Percentiles rank a stretch among this genome's conserved stretches.
Evolutionary conservation across 2,888 invertebrate genomes (phyloP).

Genomic region (Anodontia alba): DNA sequence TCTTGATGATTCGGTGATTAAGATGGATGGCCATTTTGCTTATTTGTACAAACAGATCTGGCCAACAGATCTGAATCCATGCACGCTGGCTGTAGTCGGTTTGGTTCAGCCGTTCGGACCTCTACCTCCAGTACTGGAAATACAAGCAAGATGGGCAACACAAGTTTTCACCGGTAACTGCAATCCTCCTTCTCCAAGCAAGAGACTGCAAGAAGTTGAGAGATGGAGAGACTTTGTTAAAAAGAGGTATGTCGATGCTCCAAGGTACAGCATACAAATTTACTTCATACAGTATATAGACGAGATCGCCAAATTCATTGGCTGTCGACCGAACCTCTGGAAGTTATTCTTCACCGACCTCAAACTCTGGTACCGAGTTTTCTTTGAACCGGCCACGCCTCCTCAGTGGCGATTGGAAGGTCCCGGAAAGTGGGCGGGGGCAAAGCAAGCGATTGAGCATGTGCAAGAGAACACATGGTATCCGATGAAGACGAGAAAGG

Average conservation of each 20-base stretch:
- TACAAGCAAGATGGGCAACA: slow-evolving; percentile 66
- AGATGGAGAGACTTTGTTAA: slow-evolving; percentile 58
- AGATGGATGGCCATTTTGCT: slow-evolving; percentile 59
- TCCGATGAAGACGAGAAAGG: slow-evolving; percentile 63
- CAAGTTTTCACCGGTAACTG: slow-evolving; percentile 61
- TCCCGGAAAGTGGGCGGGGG: slow-evolving; percentile 67
- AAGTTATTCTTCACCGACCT: slow-evolving; percentile 62
- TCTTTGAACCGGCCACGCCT: slow-evolving; percentile 64
- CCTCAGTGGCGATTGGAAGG: slow-evolving; percentile 68
- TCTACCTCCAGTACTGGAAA: slow-evolving; percentile 67
- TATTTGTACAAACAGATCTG: slow-evolving; percentile 67
- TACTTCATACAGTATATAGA: slow-evolving; percentile 70
- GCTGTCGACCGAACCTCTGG: slow-evolving; percentile 64
- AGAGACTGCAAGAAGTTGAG: slow-evolving; percentile 45
- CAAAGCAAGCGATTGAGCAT: slow-evolving; percentile 52
- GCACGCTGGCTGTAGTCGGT: slow-evolving; percentile 68
- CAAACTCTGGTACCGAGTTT: slow-evolving; percentile 59
- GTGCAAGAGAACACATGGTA: slow-evolving; percentile 64
- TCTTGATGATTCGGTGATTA: slow-evolving; percentile 60
- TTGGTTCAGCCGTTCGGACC: slow-evolving; percentile 70
- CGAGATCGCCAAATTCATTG: slow-evolving; percentile 58
- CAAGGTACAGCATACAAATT: slow-evolving; percentile 65
- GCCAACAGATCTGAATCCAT: slow-evolving; percentile 58
- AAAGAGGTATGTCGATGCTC: slow-evolving; percentile 63
- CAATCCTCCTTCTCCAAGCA: slow-evolving; percentile 51